Evolutionary conservation across 2,888 invertebrate genomes (phyloP).

Genomic region (Sinohyriopsis cumingii): DNA sequence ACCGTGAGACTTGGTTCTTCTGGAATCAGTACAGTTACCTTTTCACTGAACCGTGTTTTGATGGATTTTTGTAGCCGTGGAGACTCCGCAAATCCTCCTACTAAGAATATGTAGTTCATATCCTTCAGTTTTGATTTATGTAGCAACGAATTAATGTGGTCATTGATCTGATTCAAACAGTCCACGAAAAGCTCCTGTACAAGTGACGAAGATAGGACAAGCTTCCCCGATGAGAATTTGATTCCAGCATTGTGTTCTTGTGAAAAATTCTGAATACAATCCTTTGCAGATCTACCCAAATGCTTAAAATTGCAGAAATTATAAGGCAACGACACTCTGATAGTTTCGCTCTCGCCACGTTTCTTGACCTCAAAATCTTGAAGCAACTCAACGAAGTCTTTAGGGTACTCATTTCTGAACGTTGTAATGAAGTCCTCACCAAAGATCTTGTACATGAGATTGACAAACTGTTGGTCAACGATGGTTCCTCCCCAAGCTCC

Average conservation of each 20-base stretch:
- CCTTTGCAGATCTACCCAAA: conserved; percentile 55
- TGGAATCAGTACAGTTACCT: conserved; percentile 58
- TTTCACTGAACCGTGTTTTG: conserved; percentile 56
- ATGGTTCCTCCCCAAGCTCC: conserved; percentile 66
- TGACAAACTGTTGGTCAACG: conserved; percentile 59
- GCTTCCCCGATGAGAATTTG: conserved; percentile 64
- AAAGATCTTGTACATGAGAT: conserved; percentile 56
- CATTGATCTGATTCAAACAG: conserved; percentile 54
- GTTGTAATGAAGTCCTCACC: conserved; percentile 55
- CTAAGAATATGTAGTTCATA: conserved; percentile 58
- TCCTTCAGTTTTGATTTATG: conserved; percentile 59
- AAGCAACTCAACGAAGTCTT: conserved; percentile 60
- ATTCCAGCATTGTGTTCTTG: conserved; percentile 47
- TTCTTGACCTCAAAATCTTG: conserved; percentile 67
- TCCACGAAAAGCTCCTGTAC: conserved; percentile 60
- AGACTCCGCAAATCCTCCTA: conserved; percentile 65
- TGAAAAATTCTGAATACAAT: conserved; percentile 58
- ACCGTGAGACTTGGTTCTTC: conserved; percentile 64
- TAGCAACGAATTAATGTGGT: conserved; percentile 53
- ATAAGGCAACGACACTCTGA: conserved; percentile 61
- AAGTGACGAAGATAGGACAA: conserved; percentile 55
- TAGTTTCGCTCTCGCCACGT: conserved; percentile 61
- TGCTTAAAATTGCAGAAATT: conserved; percentile 64
- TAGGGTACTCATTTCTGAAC: conserved; percentile 58
- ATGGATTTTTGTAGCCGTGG: conserved; percentile 55